phyloP scores from a whole-genome alignment of 2,888 invertebrate genomes.

The Netelia virgata region DNA sequence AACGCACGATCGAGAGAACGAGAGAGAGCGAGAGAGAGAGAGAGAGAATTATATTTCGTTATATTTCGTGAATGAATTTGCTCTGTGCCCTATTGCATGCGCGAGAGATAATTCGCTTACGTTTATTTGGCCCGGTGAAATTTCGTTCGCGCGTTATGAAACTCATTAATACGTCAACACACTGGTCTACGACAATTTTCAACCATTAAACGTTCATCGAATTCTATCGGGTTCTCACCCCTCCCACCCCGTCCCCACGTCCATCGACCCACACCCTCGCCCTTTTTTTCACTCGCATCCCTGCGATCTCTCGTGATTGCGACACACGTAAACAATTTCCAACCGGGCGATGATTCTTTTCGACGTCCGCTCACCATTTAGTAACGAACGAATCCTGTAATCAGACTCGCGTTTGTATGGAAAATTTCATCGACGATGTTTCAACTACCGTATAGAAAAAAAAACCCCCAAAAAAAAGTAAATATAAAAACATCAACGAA shows the following conservation, averaged over 20 bases:
- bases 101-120: constrained; percentile 79
- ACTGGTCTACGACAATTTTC: constrained; percentile 64
- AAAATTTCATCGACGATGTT: constrained; percentile 36
- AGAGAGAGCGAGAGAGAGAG: constrained; percentile 31
- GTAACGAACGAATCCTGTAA: constrained; percentile 56
- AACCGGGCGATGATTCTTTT: constrained; percentile 59
- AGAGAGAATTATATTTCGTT: constrained; percentile 47
- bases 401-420: constrained; percentile 35
- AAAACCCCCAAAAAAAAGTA: constrained; percentile 21
- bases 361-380: constrained; percentile 36
- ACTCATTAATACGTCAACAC: constrained; percentile 78
- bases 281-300: constrained; percentile 61
- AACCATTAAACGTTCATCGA: constrained; percentile 69
- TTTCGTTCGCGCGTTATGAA: constrained; percentile 82
- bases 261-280: constrained; percentile 17
- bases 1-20: neutral
- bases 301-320: constrained; percentile 71
- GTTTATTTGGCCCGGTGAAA: constrained; percentile 78
- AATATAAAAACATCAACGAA: neutral
- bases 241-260: constrained; percentile 54
- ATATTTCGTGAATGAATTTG: constrained; percentile 66
- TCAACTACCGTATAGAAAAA: neutral
- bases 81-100: constrained; percentile 61
- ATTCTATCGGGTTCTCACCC: constrained; percentile 70
- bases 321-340: constrained; percentile 45